Percentiles rank a stretch among this genome's conserved stretches.
These are phyloP conservation scores for Coenobita brevimanus DNA, from an alignment of 1,140 invertebrate genomes.

Conservation along the genomic window DNA sequence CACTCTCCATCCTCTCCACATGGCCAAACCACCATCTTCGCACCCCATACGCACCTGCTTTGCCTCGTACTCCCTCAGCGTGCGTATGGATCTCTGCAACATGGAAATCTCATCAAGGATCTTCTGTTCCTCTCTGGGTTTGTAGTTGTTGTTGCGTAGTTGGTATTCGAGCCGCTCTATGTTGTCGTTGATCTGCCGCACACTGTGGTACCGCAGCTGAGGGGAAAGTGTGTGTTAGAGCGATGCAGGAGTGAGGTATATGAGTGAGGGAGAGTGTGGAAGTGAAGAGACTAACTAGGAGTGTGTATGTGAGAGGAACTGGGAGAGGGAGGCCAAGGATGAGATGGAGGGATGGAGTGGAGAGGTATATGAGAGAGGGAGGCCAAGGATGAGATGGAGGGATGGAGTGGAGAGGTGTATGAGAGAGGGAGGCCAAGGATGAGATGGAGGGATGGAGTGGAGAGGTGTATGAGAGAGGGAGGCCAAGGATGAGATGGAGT, in stretches of 20 bases:
- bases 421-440: no score
- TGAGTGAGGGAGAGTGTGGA: background rate
- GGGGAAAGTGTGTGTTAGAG: background rate
- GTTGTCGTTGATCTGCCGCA: constrained; percentile 56
- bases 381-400: no score
- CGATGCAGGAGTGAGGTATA: background rate
- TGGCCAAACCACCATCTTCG: no score
- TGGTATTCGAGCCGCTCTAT: constrained; percentile 59
- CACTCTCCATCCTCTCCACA: no score
- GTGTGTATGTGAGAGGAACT: no score
- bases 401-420: no score
- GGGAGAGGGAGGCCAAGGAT: no score
- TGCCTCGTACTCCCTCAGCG: constrained; percentile 53
- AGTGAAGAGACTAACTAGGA: background rate
- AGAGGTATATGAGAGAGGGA: no score
- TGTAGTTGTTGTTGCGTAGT: constrained; percentile 58
- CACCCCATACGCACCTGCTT: constrained; percentile 57
- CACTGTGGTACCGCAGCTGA: constrained; percentile 57
- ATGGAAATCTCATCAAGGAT: constrained; percentile 61
- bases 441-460: no score
- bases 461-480: no score
- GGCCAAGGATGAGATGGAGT: no score
- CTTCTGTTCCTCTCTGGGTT: constrained; percentile 60
- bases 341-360: no score
- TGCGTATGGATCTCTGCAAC: constrained; percentile 44